Base-by-base conservation (phyloP, 1,140 invertebrate genomes). In the Pissodes strobi region DNA sequence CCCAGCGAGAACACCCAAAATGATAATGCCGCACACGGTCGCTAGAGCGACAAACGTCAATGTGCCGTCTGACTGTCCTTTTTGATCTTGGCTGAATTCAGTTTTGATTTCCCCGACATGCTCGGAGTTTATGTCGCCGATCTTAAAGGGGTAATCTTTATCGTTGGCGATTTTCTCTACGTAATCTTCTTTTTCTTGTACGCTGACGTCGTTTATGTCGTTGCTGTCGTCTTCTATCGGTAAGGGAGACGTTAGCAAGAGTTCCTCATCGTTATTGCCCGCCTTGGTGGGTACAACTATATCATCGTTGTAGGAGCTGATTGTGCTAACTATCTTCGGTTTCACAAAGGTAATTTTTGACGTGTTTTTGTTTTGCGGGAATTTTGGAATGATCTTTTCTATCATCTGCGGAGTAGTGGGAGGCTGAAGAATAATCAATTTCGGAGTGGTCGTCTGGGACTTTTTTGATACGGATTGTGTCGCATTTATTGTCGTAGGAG, bases 161-260 rank as follows among this genome's bases (percentile, higher is more conserved):
- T 55, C 23, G 12, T 34, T 46, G 12, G 39, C 15, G n/a, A 55
- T 15, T 57, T 58, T 30, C 19, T 64, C 62, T 12, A 64, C 55
- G 17, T 48, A 48, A 4, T 57, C 43, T 15, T 64, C 62, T 15
- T 45, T 49, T 21, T 64, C 51, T 18, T 61, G 30, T 3, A 61
- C 37, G 25, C 12, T 37, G 15, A 39, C 34, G 19, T 53, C 38
- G 10, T 66, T 58, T 10, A 59, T 60, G 12, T 58, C 46, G 6
- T 41, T 52, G 19, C 49, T 64, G 9, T 48, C 45, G 2, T 37
- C 57, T 2, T 59, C 41, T 9, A 27, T 17, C 6, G 38, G 13
- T 2, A 27, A 10, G 15, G 34, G 34, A n/a, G 56, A 27, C 12
- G 52, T 57, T 8, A 59, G 12, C n/a, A 49, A 22, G 3, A 65